Base-by-base conservation (phyloP, 2,888 invertebrate genomes). In the Lochmaea crataegi region DNA sequence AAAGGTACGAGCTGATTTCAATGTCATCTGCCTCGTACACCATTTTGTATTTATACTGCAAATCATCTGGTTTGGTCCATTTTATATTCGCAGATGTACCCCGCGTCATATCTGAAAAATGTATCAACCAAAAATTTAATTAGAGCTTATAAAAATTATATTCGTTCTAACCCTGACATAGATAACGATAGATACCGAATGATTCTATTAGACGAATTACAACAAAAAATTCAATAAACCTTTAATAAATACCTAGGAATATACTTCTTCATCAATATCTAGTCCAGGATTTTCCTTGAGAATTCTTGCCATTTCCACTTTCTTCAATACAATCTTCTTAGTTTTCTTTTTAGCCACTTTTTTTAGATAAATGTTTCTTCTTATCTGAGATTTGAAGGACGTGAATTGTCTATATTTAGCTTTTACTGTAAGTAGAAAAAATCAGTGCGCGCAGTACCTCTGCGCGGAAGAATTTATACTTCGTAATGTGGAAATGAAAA, bases 61-160 rank as follows among this genome's bases (percentile, higher is more conserved):
- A 76, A 32, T 82, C 79, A 38, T 88, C 87, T 1, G 86, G 83
- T 61, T n/a, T 86, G 84, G 22, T 87, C 87, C 48, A 89, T 88
- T 32, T 82, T 81, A 79, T 89, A 90, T 84, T 92, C 92, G 80
- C 93, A 93, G 75, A 92, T 87, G 77, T 90, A 92, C 32, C 92
- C 92, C 3, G 92, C 90, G 83, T 92, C 92, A 77, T 89, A 92
- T 12, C 82, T 82, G 51, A 22, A 77, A 58, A 71, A 71, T n/a
- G 32, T 68, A 26, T 5, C 5, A 10, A 51, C 7, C 6, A 32
- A 32, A 32, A 5, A 32, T 2, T 5, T 32, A 32, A 7, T 22
- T 22, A 32, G 32, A 32, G 61, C 7, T 22, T 16, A 7, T 16
- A 66, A 65, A 26, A 16, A 58, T 9, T 58, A 26, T 60, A n/a